A percentile compares a stretch with the other conserved stretches of the same genome.
phyloP scores from a whole-genome alignment of 2,797 vertebrate species.

The Staurois parvus region DNA sequence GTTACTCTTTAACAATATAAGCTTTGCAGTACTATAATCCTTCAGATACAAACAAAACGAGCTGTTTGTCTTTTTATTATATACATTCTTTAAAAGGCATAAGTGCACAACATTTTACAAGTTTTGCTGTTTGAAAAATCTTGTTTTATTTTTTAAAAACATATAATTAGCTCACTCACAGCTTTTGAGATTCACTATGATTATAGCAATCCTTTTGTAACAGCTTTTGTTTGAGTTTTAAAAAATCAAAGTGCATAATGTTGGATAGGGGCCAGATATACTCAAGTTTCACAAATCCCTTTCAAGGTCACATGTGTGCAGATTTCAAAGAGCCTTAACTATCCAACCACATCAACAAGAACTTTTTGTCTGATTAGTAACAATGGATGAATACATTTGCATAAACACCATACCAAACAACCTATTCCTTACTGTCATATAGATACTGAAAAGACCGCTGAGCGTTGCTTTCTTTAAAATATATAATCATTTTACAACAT shows the following conservation, averaged over 20 bases:
- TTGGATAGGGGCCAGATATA: slow-evolving; percentile 72
- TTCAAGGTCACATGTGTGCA: slow-evolving; percentile 77
- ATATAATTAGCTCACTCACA: slow-evolving; percentile 80
- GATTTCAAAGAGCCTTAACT: slow-evolving; percentile 68
- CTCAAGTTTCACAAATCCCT: slow-evolving; percentile 77
- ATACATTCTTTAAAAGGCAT: no score
- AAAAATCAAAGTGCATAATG: slow-evolving; percentile 76
- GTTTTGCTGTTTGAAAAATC: slow-evolving; percentile 74
- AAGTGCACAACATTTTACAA: no score
- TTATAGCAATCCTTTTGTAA: slow-evolving; percentile 80
- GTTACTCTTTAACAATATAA: no score
- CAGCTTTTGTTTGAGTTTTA: slow-evolving; percentile 75
- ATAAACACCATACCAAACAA: not conserved
- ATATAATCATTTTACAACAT: slow-evolving; percentile 53
- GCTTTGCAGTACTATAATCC: not conserved
- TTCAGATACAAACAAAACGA: slow-evolving; percentile 43
- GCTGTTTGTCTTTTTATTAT: slow-evolving; percentile 68
- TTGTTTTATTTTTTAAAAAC: slow-evolving; percentile 76
- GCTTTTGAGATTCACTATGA: slow-evolving; percentile 75
- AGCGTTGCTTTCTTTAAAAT: not conserved
- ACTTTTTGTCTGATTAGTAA: slow-evolving; percentile 58
- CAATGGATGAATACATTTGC: slow-evolving; percentile 62
- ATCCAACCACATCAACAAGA: slow-evolving; percentile 60
- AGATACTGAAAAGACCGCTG: not conserved
- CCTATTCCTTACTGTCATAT: not conserved